Evolutionary conservation across 2,888 invertebrate species (phyloP).

Genomic region (Macropis europaea): DNA sequence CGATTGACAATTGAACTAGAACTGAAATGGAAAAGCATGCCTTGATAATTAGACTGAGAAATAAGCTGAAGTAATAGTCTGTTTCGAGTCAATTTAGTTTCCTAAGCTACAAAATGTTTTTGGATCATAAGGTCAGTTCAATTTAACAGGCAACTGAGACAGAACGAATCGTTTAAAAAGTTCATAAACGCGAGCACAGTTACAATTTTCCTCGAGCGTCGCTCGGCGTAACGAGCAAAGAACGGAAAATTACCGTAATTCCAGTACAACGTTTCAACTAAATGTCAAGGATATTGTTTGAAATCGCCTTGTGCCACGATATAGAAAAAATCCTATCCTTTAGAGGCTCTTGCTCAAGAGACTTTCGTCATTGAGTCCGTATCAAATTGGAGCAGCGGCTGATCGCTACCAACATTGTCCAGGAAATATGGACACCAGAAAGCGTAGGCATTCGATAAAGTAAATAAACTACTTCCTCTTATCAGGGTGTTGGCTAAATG

Average conservation of each 20-base stretch:
- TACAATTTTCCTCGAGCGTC: not conserved
- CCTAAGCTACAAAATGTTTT: no score
- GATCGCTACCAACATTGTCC: slow-evolving; percentile 18
- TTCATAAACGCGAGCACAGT: not conserved
- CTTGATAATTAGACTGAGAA: no score
- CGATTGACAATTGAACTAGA: no score
- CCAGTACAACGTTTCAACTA: slow-evolving; percentile 30
- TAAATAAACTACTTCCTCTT: slow-evolving; percentile 9
- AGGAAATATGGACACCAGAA: not conserved
- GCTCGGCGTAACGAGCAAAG: slow-evolving; percentile 9
- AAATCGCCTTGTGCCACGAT: slow-evolving; percentile 13
- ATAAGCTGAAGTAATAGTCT: no score
- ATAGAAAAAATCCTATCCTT: slow-evolving; percentile 10
- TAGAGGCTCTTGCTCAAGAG: slow-evolving; percentile 17
- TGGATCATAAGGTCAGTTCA: no score
- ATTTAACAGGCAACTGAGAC: no score
- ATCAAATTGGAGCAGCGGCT: slow-evolving; percentile 22
- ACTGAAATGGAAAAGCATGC: no score
- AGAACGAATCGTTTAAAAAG: not conserved
- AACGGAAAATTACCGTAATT: slow-evolving; percentile 31
- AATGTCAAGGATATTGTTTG: slow-evolving; percentile 41
- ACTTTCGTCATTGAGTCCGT: slow-evolving; percentile 26
- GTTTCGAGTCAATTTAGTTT: no score
- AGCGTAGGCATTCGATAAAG: slow-evolving; percentile 10
- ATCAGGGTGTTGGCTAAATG: not conserved